Base-by-base conservation (phyloP, 2,113 vertebrate species). In the Cololabis saira region DNA sequence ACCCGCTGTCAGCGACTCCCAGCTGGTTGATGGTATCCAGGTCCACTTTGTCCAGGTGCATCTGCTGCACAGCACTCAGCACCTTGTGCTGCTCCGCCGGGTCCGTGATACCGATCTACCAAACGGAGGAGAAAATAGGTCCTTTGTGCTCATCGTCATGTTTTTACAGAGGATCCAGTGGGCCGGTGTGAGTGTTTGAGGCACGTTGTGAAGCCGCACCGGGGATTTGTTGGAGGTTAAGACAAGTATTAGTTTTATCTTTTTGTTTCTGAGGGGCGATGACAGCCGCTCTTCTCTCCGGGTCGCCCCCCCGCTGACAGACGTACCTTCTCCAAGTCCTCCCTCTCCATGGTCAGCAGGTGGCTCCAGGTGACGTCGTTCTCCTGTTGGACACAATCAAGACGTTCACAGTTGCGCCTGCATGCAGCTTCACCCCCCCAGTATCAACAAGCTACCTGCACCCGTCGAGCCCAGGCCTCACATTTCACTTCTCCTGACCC, bases 241-340 rank as follows among this genome's bases (percentile, higher is more conserved):
- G 10, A 1, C 33, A 37, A 37, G 6, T 11, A 37, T 47, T n/a
- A 11, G 2, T 61, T 45, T 53, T 16, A 61, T 61, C 41, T 61
- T 27, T 27, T 37, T 17, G 47, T 61, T 27, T 27, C 22, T 17
- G 47, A 9, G 10, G 12, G 51, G 17, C 9, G 37, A 43, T 13
- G 42, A n/a, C 24, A 56, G 51, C 30, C 43, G 57, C 19, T 33
- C 37, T 17, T 67, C 22, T 58, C 40, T 80, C 61, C 53, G 61
- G 33, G 47, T 80, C 69, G 71, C 11, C 37, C 16, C 19, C 30
- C 57, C 71, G 55, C 56, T 56, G 61, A 74, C 15, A 33, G 42
- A 58, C 2, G 81, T 84, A 98, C 97, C 94, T 96, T 88, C 74
- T 90, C 82, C 78, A 99, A 85, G 42, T 99, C 96, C 24, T 94